Percentiles rank a stretch among this genome's conserved stretches.
phyloP scores from a whole-genome alignment of 2,797 vertebrate species.

The Hemitrygon akajei region DNA sequence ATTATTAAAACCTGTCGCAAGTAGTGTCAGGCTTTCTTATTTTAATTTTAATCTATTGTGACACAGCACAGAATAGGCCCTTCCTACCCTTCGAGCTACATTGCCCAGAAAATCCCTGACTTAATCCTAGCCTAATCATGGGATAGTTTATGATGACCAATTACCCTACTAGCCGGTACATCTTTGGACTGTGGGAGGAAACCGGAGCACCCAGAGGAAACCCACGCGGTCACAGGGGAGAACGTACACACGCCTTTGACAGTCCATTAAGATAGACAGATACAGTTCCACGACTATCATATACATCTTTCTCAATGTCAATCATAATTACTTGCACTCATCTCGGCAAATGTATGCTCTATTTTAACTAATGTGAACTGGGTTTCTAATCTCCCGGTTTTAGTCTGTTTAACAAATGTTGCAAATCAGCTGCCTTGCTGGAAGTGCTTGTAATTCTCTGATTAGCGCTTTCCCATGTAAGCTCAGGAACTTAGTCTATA shows the following conservation, averaged over 20 bases:
- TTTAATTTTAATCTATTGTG: no score
- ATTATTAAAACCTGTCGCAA: background rate
- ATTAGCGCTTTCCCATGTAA: background rate
- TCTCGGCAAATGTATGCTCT: background rate
- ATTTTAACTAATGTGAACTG: background rate
- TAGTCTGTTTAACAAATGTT: background rate
- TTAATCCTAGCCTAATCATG: no score
- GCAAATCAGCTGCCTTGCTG: background rate
- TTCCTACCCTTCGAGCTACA: no score
- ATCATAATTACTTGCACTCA: background rate
- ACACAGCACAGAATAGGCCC: no score
- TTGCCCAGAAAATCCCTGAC: no score
- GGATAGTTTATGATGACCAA: no score
- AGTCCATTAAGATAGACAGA: background rate
- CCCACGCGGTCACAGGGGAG: no score
- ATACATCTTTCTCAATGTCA: background rate
- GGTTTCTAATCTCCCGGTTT: background rate
- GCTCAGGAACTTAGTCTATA: background rate
- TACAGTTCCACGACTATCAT: background rate
- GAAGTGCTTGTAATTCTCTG: background rate
- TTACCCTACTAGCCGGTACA: no score
- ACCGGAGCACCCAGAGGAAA: no score
- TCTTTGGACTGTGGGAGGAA: no score
- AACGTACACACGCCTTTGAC: no score
- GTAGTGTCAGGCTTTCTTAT: background rate